phyloP scores from a whole-genome alignment of 2,113 vertebrate genomes.

The Hippolais icterina region DNA sequence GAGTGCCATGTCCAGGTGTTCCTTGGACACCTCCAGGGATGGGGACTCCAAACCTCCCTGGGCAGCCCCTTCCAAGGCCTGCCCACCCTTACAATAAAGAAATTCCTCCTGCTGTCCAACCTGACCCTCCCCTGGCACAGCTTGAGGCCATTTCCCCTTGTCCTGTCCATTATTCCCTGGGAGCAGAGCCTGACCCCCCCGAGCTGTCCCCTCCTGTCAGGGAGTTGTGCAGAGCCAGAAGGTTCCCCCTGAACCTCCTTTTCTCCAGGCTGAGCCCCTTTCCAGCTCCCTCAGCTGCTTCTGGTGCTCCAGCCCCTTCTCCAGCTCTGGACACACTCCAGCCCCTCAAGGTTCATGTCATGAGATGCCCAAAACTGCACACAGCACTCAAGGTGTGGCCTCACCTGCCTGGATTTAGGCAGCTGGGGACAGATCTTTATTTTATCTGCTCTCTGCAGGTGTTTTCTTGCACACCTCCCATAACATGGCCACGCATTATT shows the following conservation, averaged over 20 bases:
- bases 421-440: neutral
- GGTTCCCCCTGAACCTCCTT: neutral
- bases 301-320: neutral
- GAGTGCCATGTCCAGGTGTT: accelerated
- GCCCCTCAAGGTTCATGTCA: neutral
- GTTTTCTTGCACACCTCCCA: neutral
- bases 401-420: neutral
- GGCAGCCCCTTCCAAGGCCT: accelerated
- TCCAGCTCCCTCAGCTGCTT: neutral
- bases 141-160: accelerated
- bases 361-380: neutral
- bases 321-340: accelerated
- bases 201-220: neutral
- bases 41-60: neutral
- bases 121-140: accelerated
- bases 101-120: neutral
- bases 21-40: neutral
- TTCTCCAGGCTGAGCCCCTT: neutral
- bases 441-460: neutral
- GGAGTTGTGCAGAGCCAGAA: neutral
- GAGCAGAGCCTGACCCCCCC: accelerated
- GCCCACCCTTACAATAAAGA: accelerated
- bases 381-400: neutral
- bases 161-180: neutral
- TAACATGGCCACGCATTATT: neutral